Evolutionary conservation across 2,888 invertebrate genomes (phyloP).

Genomic region (Synergus umbraculus): DNA sequence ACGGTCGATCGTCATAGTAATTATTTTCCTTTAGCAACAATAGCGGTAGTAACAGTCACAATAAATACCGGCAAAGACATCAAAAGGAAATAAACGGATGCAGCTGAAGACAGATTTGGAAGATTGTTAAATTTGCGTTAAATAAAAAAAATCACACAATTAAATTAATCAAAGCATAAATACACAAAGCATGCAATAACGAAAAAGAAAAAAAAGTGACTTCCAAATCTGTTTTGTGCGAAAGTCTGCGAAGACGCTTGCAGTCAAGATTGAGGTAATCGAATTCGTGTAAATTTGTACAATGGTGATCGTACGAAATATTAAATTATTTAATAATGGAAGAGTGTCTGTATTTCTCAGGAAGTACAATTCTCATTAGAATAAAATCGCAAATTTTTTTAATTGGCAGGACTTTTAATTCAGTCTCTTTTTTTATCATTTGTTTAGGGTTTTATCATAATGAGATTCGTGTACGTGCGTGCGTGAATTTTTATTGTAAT

Average conservation of each 20-base stretch:
- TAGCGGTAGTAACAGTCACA: slow-evolving; percentile 43
- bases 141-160: not conserved
- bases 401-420: not conserved
- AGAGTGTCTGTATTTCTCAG: not conserved
- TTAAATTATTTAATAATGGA: slow-evolving; percentile 23
- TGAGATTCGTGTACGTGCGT: slow-evolving; percentile 1
- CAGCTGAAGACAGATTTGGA: slow-evolving; percentile 29
- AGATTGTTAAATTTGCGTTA: not conserved
- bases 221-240: slow-evolving; percentile 38
- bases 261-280: slow-evolving; percentile 18
- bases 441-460: not conserved
- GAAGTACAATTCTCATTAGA: slow-evolving; percentile 7
- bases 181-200: not conserved
- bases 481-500: slow-evolving; percentile 26
- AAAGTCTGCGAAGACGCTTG: slow-evolving; percentile 12
- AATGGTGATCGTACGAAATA: not conserved
- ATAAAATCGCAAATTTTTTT: not conserved
- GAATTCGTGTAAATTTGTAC: slow-evolving; percentile 3
- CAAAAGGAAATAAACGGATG: slow-evolving; percentile 19
- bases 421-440: not conserved
- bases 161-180: not conserved
- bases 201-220: not conserved
- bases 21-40: slow-evolving; percentile 40
- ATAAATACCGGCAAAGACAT: slow-evolving; percentile 45
- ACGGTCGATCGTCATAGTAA: slow-evolving; percentile 34